Base-by-base conservation (phyloP, 2,797 vertebrate species). In the Onychomys torridus region DNA sequence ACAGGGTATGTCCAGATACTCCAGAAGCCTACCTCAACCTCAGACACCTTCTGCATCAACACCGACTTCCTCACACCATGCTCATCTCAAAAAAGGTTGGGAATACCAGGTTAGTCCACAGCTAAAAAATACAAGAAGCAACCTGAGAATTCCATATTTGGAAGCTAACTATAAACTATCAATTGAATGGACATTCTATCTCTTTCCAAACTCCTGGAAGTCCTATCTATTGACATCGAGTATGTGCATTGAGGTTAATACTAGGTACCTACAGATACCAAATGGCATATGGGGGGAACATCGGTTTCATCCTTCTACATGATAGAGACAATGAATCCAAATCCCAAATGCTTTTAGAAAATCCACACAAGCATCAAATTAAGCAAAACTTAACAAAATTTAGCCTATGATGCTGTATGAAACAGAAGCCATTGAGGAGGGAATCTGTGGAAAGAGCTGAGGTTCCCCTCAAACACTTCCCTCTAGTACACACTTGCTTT, bases 281-380 rank as follows among this genome's bases (percentile, higher is more conserved):
- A 75, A 29, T 0, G 25, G 52, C 73, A 88, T 21, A 25, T 8
- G 34, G 25, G 40, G n/a, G 59, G 16, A 10, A 71, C 34, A 5
- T 11, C 37, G 23, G 37, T 46, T 79, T 87, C 21, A 40, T 91
- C 67, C 43, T 2, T 81, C 40, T 16, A 19, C 21, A 57, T 73
- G 3, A 23, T 0, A 83, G 43, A 96, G 83, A 73, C 65, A 69
- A 43, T 34, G 63, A 52, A 46, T 6, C 16, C 29, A 55, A 55
- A 34, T 79, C n/a, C 77, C 46, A 21, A 40, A 32, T 25, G 67
- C 13, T 52, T 67, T 87, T 85, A 57, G 65, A 40, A 93, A 57
- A 90, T 78, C 59, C 55, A 85, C 65, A 55, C 7, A 93, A 82
- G 86, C 40, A 85, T 87, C 27, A 52, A 87, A 83, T 77, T 52